Evolutionary conservation across 2,113 vertebrate species (phyloP), one percentile per base, ranked within the genome.

Genomic region (Nesospiza acunhae): DNA sequence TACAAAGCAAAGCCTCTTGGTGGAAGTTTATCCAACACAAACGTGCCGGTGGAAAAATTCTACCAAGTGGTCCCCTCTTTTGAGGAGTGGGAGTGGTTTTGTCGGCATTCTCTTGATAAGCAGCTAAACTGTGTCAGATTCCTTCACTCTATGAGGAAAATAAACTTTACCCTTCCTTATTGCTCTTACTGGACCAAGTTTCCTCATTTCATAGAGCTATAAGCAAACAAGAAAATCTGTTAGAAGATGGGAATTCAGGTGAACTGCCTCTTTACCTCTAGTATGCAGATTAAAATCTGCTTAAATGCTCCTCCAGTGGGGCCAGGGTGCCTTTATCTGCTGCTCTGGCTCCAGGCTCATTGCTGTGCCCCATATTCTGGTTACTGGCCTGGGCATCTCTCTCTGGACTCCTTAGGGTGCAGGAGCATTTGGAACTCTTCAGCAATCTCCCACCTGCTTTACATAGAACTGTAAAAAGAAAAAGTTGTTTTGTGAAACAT

Each of bases 171-270:
- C 24, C 59, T 94, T 91, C 63, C 66, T 86, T 66, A 58, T 60
- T 46, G 37, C 41, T 46, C 31, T 46, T 46, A 62, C 20, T 5
- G 33, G 22, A 31, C 17, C 49, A 14, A 31, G 13, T 58, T 95
- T 90, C 70, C 62, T 74, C 53, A 44, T 85, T 87, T 89, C 37
- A 73, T 6, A 19, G 24, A 17, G 15, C 41, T 87, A 13, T 49
- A 47, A 79, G 18, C n/a, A 88, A 96, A 93, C 37, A 90, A 94
- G 46, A 44, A 87, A 94, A 55, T 60, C 30, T 87, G 17, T 44
- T 68, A 80, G 49, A 74, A 76, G 52, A 31, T 1, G 14, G 8
- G 22, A 85, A 73, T 76, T 62, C 44, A 66, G n/a, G 41, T 62
- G 23, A 88, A 58, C 20, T 50, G 20, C 31, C 15, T 37, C 52